Conservation (phyloP, 2,113 vertebrate genomes). For the Geococcyx californianus region DNA sequence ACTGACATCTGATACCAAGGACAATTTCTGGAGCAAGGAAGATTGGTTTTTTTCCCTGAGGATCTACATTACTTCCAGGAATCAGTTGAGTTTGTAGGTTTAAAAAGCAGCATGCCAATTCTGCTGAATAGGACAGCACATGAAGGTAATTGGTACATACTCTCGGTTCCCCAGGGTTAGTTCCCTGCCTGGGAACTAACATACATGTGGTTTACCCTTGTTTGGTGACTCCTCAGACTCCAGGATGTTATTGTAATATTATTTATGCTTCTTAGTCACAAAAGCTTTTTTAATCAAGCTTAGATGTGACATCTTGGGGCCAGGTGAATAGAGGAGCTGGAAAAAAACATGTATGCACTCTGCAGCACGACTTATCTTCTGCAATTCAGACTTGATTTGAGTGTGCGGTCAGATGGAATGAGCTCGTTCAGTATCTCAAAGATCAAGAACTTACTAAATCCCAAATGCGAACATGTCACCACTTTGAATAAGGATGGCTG, state of each 20-base stretch:
- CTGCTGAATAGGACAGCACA: neutral
- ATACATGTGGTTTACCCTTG: neutral
- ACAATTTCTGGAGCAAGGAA: slow-evolving; percentile 68
- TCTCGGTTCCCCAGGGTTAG: neutral
- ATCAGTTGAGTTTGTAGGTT: neutral
- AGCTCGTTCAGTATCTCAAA: neutral
- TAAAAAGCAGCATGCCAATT: slow-evolving; percentile 9
- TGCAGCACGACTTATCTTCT: neutral
- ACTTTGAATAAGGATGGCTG: neutral
- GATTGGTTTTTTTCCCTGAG: neutral
- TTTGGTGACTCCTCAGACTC: slow-evolving; percentile 2
- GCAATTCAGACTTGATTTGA: neutral
- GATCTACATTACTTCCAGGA: slow-evolving; percentile 28
- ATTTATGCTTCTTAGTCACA: slow-evolving; percentile 41
- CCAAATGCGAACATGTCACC: neutral
- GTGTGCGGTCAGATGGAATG: slow-evolving; percentile 32
- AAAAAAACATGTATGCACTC: neutral
- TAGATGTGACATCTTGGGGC: slow-evolving; percentile 23
- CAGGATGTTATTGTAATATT: neutral
- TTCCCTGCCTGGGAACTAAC: neutral
- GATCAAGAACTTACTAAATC: slow-evolving; percentile 40
- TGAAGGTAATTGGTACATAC: neutral
- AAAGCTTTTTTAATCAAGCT: slow-evolving; percentile 12
- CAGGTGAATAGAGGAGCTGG: neutral
- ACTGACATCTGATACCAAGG: slow-evolving; percentile 57